Evolutionary conservation across 2,888 invertebrate genomes (phyloP).

Genomic region (Apamea epomidion): DNA sequence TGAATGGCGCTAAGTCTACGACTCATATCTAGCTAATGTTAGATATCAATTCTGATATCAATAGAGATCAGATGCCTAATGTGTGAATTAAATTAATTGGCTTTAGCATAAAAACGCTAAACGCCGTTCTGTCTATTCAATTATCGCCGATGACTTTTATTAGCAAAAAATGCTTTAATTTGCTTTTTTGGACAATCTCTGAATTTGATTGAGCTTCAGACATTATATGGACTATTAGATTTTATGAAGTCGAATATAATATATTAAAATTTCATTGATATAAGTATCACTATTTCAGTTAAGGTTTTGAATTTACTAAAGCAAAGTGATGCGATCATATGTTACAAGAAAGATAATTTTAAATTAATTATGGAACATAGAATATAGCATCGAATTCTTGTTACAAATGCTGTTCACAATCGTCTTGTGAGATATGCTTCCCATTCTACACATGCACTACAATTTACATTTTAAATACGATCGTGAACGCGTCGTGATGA

Average conservation of each 20-base stretch:
- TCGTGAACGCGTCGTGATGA: constrained; percentile 4
- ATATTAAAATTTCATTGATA: not conserved
- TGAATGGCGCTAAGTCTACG: constrained; percentile 7
- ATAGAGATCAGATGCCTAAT: constrained; percentile 6
- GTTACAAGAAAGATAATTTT: not conserved
- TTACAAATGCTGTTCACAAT: not conserved
- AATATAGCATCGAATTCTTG: constrained; percentile 1
- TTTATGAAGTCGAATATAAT: not conserved
- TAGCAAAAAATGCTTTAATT: not conserved
- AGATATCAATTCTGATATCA: constrained; percentile 23
- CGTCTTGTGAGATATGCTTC: not conserved
- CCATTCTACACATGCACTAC: constrained; percentile 13
- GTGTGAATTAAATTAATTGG: constrained; percentile 17
- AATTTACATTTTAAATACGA: constrained; percentile 36
- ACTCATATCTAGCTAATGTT: constrained; percentile 9
- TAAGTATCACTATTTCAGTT: not conserved
- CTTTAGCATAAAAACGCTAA: constrained; percentile 18
- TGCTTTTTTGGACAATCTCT: not conserved
- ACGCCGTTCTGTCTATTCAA: constrained; percentile 16
- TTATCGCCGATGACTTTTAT: not conserved
- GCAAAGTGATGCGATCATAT: not conserved
- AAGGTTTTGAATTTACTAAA: not conserved
- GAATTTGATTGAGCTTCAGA: constrained; percentile 20
- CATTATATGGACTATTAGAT: not conserved
- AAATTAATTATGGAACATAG: not conserved